Conservation (phyloP, 23 tunicate genomes). For the Oikopleura dioica region DNA sequence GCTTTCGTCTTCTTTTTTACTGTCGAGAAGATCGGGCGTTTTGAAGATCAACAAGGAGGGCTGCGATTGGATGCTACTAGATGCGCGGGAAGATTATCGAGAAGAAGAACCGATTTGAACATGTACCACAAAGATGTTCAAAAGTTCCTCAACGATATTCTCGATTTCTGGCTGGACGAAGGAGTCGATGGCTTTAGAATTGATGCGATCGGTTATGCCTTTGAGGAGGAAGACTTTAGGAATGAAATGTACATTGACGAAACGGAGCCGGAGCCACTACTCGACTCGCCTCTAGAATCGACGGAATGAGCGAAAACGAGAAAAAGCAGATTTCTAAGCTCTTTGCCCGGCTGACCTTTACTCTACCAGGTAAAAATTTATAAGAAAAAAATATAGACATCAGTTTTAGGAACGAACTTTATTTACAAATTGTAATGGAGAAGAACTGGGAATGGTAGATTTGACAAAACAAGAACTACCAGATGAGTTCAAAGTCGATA, state of each 20-base stretch:
- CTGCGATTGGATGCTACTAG: too few species aligned
- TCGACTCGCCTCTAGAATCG: constrained; percentile 38
- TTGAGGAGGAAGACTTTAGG: constrained; percentile 37
- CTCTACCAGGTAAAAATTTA: too few species aligned
- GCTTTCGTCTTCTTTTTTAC: too few species aligned
- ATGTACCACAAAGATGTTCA: constrained; percentile 26
- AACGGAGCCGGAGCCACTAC: constrained; percentile 27
- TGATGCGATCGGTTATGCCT: constrained; percentile 35
- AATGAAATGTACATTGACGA: constrained; percentile 28
- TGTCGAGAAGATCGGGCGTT: too few species aligned
- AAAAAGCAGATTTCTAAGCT: too few species aligned
- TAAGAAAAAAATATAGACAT: too few species aligned
- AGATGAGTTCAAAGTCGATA: too few species aligned
- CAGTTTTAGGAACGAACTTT: constrained; percentile 51
- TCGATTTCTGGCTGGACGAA: constrained; percentile 42
- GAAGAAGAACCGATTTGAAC: constrained; percentile 65
- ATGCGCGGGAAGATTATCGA: too few species aligned
- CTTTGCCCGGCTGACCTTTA: too few species aligned
- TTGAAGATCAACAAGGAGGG: too few species aligned
- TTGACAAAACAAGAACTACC: too few species aligned
- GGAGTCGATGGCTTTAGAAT: constrained; percentile 56
- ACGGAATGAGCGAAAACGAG: too few species aligned
- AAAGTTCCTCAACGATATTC: constrained; percentile 24
- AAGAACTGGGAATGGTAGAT: constrained; percentile 69
- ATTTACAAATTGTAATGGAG: constrained; percentile 78